Percentiles rank a stretch among this genome's conserved stretches.
Conservation (phyloP, 2,797 vertebrate genomes). For the Sebastes matsubarae region DNA sequence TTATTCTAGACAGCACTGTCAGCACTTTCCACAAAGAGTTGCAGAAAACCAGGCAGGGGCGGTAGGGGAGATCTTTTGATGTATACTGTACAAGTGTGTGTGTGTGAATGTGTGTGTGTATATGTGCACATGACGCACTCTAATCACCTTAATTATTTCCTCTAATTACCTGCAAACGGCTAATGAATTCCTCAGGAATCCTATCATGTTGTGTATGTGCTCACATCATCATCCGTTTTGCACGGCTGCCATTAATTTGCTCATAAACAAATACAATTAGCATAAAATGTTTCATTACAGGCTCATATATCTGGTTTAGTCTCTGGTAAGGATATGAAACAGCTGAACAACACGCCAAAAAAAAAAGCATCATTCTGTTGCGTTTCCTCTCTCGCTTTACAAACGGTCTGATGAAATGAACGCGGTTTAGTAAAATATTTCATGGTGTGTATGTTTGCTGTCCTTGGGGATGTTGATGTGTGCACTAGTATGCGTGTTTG, state of each 20-base stretch:
- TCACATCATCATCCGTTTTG: conserved; percentile 98
- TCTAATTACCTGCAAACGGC: conserved; percentile 99
- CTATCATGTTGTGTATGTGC: conserved; percentile 97
- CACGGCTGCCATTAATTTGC: conserved; percentile 98
- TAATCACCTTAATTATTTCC: conserved; percentile 99
- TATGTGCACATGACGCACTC: conserved; percentile 86
- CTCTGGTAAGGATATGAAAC: conserved; percentile 48
- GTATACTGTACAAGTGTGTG: conserved; percentile 70
- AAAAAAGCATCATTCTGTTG: conserved; percentile 26
- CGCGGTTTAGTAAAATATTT: conserved; percentile 44
- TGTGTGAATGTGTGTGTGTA: conserved; percentile 13
- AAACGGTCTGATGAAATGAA: conserved; percentile 45
- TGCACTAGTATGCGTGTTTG: conserved; percentile 54
- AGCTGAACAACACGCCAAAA: conserved; percentile 26
- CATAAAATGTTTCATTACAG: conserved; percentile 98
- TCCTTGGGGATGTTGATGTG: conserved; percentile 57
- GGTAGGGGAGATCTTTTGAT: conserved; percentile 85
- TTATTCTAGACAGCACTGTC: conserved; percentile 82
- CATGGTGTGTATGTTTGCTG: conserved; percentile 53
- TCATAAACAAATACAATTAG: conserved; percentile 99
- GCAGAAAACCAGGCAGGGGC: conserved; percentile 80
- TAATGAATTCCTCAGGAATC: conserved; percentile 99
- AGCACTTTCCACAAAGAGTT: conserved; percentile 90
- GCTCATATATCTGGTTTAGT: conserved; percentile 76
- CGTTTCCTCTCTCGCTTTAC: conserved; percentile 37